Evolutionary conservation across 2,888 invertebrate species (phyloP).

Genomic region (Diaphora mendica): DNA sequence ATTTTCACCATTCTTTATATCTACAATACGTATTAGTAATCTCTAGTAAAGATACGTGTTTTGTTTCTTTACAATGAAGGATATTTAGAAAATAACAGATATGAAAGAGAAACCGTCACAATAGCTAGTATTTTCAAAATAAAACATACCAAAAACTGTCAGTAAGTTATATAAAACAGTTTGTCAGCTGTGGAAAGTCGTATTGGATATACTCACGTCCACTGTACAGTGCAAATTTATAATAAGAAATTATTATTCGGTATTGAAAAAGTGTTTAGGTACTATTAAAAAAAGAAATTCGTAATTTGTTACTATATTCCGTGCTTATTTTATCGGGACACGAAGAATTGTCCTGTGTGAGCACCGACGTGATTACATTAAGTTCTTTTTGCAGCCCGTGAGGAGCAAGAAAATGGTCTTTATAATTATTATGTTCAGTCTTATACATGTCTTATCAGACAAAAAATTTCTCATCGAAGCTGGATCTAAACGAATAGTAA

Average conservation of each 20-base stretch:
- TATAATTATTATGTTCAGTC: neutral
- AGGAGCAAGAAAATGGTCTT: neutral
- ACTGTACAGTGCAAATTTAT: too few species aligned
- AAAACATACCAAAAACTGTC: neutral
- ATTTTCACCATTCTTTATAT: neutral
- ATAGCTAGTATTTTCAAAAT: neutral
- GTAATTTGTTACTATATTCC: neutral
- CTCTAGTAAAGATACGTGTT: neutral
- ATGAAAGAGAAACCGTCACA: neutral
- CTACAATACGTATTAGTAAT: neutral
- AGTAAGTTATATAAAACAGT: neutral
- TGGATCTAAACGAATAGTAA: neutral
- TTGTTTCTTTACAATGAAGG: neutral
- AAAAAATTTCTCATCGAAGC: neutral
- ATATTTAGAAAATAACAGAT: neutral
- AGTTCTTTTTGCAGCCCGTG: neutral
- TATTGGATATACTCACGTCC: neutral
- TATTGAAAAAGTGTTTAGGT: too few species aligned
- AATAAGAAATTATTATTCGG: neutral
- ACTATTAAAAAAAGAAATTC: neutral
- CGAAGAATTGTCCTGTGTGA: neutral
- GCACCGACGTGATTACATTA: neutral
- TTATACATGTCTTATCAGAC: neutral
- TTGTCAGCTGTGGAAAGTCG: neutral
- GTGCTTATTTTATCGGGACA: neutral